Conservation (phyloP, 2,113 vertebrate genomes). For the Lycaon pictus region DNA sequence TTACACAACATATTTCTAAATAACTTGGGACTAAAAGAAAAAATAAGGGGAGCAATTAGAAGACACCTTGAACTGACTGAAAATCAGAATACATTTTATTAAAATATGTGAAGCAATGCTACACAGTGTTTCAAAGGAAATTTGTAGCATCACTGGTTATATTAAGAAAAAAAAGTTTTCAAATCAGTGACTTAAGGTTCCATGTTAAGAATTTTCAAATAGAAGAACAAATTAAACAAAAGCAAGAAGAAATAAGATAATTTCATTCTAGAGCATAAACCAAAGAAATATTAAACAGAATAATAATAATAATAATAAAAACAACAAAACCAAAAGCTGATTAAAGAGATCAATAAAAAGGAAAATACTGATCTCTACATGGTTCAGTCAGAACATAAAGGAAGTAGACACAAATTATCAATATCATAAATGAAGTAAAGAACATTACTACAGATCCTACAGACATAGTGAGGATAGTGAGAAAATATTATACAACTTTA, state of each 20-base stretch:
- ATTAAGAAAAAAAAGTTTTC: background rate
- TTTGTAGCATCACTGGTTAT: background rate
- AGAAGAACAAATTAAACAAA: background rate
- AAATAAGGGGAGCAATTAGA: background rate
- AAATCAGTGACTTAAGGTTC: background rate
- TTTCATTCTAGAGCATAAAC: background rate
- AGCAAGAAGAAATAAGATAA: background rate
- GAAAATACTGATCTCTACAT: background rate
- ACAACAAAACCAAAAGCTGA: background rate
- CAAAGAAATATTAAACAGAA: background rate
- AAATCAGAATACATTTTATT: background rate
- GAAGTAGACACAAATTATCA: background rate
- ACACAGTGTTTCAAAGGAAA: background rate
- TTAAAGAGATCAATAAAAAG: background rate
- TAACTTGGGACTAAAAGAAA: background rate
- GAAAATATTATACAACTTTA: background rate
- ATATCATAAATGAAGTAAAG: background rate
- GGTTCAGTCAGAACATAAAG: background rate
- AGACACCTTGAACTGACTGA: background rate
- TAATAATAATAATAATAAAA: background rate
- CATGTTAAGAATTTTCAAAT: background rate
- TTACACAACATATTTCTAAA: background rate
- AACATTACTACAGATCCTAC: slow-evolving; percentile 58
- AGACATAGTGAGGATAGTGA: background rate
- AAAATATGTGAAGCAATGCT: background rate